Evolutionary conservation across 1,140 invertebrate genomes (phyloP), one percentile per base, ranked within the genome.

Genomic region (Gonioctena quinquepunctata): DNA sequence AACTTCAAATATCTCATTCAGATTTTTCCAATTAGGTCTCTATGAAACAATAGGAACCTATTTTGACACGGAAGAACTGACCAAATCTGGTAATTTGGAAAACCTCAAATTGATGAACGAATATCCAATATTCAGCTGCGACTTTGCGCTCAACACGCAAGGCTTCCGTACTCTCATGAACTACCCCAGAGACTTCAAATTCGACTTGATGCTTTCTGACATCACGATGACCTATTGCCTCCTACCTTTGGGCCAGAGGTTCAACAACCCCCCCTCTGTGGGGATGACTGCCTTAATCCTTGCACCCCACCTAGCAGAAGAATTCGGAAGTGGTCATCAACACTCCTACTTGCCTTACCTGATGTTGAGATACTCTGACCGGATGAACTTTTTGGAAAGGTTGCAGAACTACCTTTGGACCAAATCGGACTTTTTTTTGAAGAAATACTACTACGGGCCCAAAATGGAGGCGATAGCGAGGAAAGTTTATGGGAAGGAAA

Each of bases 191-290:
- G 70, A 74, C 56, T 71, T 69, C 48, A 72, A 50, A 21, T 78
- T 76, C 57, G 75, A 78, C 67, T 18, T 76, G 22, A 73, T 78
- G 13, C 50, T 78, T 5, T 50, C 73, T 48, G 76, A 78, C 52
- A 62, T 73, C 8, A 73, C 66, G 1, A 19, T 70, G 19, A 62
- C 66, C 11, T 54, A 66, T 11, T 78, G 76, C 64, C 27, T 74
- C 1, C 70, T 71, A 33, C 75, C 77, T 13, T 64, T 77, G 28
- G 69, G 74, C 4, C 22, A 77, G 61, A 60, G 42, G 16, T 77
- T 78, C 42, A 63, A 68, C 0, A 26, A 22, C 50, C 71, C 75
- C 0, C 68, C 71, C 5, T 62, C 56, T 7, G 61, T 78, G 16
- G 77, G 66, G 11, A 60, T 75, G 13, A 68, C 73, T 26, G 68